These are phyloP conservation scores for Leptobrachium ailaonicum DNA, from an alignment of 2,113 vertebrate genomes.

Conservation along the genomic window DNA sequence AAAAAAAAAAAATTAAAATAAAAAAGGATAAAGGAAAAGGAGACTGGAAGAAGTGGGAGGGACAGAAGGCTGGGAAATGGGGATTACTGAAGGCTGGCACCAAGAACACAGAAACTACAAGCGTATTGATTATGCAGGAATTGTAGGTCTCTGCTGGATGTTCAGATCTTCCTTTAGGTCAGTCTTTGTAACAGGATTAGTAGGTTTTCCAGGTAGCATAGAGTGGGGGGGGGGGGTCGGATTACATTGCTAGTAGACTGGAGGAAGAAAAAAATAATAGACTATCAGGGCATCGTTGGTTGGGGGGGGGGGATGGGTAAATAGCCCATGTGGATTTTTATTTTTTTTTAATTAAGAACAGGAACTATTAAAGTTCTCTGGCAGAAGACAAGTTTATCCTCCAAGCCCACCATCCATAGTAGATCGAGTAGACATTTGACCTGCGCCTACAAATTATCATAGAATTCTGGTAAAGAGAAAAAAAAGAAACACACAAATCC, in stretches of 20 bases:
- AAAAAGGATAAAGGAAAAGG: slow-evolving; percentile 25
- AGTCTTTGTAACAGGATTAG: not conserved
- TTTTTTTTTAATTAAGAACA: too few relatives aligned
- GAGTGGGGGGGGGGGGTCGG: too few relatives aligned
- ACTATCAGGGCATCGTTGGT: too few relatives aligned
- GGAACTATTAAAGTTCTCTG: too few relatives aligned
- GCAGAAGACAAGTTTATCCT: too few relatives aligned
- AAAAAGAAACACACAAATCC: slow-evolving; percentile 55
- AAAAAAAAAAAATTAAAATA: slow-evolving; percentile 10
- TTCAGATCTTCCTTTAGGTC: not conserved
- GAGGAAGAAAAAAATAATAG: not conserved
- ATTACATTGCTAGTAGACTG: too few relatives aligned
- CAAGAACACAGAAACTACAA: not conserved
- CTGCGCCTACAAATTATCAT: slow-evolving; percentile 10
- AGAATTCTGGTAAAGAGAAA: slow-evolving; percentile 59
- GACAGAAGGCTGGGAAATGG: slow-evolving; percentile 25
- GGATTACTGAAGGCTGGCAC: slow-evolving; percentile 39
- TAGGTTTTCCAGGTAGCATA: not conserved
- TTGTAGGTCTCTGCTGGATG: not conserved
- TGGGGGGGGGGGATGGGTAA: too few relatives aligned
- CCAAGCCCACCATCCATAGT: not conserved
- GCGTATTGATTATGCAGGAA: not conserved
- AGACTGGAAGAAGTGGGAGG: not conserved
- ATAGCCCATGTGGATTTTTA: too few relatives aligned
- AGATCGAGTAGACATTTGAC: not conserved